phyloP scores from a whole-genome alignment of 2,113 vertebrate genomes.

The Garra rufa region DNA sequence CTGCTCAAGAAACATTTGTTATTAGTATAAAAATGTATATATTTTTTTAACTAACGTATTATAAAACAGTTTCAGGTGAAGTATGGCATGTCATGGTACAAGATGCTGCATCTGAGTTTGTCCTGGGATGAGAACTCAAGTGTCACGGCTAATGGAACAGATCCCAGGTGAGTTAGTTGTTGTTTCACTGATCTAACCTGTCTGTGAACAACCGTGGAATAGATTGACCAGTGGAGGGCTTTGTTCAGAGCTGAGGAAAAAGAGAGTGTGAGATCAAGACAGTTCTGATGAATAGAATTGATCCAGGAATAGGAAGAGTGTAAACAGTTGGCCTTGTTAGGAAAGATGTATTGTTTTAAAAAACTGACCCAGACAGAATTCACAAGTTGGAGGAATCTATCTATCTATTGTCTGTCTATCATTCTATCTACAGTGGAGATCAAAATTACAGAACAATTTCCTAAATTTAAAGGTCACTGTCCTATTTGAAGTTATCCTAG shows the following conservation, averaged over 20 bases:
- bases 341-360: constrained; percentile 29
- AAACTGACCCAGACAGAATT: constrained; percentile 45
- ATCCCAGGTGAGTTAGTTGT: not conserved
- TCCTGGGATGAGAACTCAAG: not conserved
- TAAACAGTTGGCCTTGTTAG: constrained; percentile 43
- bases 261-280: constrained; percentile 7
- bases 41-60: no score
- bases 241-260: constrained; percentile 27
- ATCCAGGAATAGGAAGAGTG: constrained; percentile 42
- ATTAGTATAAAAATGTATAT: no score
- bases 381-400: constrained; percentile 28
- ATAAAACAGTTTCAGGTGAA: not conserved
- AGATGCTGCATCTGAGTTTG: not conserved
- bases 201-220: constrained; percentile 45
- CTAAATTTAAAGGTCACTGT: no score
- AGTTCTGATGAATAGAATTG: constrained; percentile 39
- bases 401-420: not conserved
- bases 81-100: not conserved
- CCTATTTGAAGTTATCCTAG: no score
- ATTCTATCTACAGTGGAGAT: not conserved
- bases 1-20: not conserved
- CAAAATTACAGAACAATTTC: no score
- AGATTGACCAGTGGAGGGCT: constrained; percentile 21
- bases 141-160: not conserved
- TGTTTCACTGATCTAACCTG: not conserved